Evolutionary conservation across 2,797 vertebrate genomes (phyloP).

Genomic region (Pipistrellus pygmaeus): DNA sequence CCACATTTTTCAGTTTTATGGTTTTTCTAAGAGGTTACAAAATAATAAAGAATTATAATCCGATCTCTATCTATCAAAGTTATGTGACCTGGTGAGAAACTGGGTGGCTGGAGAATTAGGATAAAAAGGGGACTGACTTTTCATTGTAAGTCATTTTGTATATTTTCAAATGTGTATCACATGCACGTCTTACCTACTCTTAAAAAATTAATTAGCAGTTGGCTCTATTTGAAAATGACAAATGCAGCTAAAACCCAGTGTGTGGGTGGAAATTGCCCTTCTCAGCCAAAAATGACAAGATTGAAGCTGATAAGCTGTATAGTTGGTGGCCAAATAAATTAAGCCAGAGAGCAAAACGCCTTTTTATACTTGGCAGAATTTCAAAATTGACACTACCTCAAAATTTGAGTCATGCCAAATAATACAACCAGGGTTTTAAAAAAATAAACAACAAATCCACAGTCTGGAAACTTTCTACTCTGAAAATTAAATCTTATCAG

Average conservation of each 20-base stretch:
- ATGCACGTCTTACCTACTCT: not conserved
- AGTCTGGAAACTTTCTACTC: slow-evolving; percentile 25
- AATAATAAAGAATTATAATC: not conserved
- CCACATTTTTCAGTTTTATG: not conserved
- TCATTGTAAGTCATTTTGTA: not conserved
- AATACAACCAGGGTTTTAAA: slow-evolving; percentile 18
- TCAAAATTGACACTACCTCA: slow-evolving; percentile 78
- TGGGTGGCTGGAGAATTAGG: not conserved
- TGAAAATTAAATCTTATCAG: slow-evolving; percentile 56
- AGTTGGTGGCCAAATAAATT: slow-evolving; percentile 72
- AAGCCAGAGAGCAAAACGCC: slow-evolving; percentile 54
- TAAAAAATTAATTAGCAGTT: slow-evolving; percentile 67
- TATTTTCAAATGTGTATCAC: slow-evolving; percentile 31
- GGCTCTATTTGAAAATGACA: slow-evolving; percentile 45
- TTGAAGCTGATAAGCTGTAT: slow-evolving; percentile 17
- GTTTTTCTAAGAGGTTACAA: not conserved
- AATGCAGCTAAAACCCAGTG: not conserved
- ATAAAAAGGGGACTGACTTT: not conserved
- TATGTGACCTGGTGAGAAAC: not conserved
- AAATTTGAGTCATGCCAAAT: slow-evolving; percentile 55
- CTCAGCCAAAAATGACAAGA: slow-evolving; percentile 64
- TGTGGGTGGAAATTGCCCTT: slow-evolving; percentile 37
- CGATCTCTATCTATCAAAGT: not conserved
- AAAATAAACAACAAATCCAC: not conserved
- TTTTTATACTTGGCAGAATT: slow-evolving; percentile 78